These are phyloP conservation scores for Uloborus diversus DNA, from an alignment of 1,140 invertebrate genomes.

Conservation along the genomic window DNA sequence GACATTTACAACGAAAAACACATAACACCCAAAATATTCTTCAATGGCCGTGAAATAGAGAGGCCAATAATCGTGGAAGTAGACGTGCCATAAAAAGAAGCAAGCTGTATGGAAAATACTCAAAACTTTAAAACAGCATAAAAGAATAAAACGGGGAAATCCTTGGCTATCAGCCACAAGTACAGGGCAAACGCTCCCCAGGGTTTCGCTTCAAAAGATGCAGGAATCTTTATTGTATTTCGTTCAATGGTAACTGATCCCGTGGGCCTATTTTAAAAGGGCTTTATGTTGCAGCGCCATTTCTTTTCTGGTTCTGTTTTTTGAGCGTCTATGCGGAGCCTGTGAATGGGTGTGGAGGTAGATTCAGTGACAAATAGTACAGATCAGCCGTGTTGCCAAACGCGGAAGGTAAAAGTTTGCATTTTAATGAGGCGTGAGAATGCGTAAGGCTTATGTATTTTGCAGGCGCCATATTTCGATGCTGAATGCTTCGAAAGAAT, in stretches of 20 bases:
- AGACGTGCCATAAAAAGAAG: constrained; percentile 36
- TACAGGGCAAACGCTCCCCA: constrained; percentile 30
- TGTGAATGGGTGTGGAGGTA: neutral
- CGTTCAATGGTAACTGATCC: constrained; percentile 43
- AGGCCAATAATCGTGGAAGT: constrained; percentile 23
- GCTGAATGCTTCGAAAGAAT: neutral
- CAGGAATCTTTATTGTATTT: constrained; percentile 54
- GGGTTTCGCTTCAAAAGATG: constrained; percentile 18
- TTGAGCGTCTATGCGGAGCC: constrained; percentile 6
- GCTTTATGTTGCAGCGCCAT: constrained; percentile 42
- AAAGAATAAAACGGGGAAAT: constrained; percentile 17
- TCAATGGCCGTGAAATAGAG: neutral
- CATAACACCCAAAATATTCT: neutral
- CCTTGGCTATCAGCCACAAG: constrained; percentile 15
- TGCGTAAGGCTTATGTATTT: neutral
- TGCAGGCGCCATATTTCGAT: neutral
- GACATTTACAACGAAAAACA: neutral
- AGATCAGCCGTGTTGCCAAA: neutral
- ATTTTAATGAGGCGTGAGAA: constrained; percentile 41
- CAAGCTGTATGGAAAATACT: constrained; percentile 43
- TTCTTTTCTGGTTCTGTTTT: constrained; percentile 8
- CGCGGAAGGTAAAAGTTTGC: constrained; percentile 12
- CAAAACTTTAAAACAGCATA: constrained; percentile 55
- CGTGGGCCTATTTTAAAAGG: constrained; percentile 52
- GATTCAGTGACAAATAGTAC: constrained; percentile 39